These are phyloP conservation scores for Mesorhabditis sp. DNA, from an alignment of 2,888 invertebrate genomes.

Conservation along the genomic window DNA sequence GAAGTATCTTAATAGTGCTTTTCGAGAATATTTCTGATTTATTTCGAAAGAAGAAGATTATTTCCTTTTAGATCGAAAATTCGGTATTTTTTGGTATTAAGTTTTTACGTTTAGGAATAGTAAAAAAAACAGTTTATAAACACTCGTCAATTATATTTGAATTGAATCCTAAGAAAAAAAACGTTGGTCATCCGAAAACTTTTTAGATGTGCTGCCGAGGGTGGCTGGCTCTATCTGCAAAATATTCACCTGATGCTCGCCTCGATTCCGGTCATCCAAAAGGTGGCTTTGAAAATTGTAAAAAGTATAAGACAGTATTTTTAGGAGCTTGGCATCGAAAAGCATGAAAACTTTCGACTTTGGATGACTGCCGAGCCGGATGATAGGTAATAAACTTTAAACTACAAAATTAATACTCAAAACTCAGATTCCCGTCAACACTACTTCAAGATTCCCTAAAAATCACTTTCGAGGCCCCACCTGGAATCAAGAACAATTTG, in stretches of 20 bases:
- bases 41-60: no score
- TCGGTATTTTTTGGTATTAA: no score
- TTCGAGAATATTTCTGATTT: no score
- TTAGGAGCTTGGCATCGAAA: conserved; percentile 64
- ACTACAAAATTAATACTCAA: background rate
- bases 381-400: conserved; percentile 57
- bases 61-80: no score
- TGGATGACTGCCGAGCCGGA: conserved; percentile 85
- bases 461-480: conserved; percentile 66
- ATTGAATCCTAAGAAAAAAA: no score
- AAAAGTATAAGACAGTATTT: conserved; percentile 12
- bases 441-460: conserved; percentile 47
- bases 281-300: conserved; percentile 58
- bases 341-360: conserved; percentile 69
- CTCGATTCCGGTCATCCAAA: conserved; percentile 72
- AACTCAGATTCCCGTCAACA: conserved; percentile 26
- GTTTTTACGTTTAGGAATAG: no score
- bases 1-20: no score
- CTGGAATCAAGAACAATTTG: conserved; percentile 74
- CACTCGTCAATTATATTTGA: no score
- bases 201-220: conserved; percentile 62
- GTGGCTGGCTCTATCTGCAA: conserved; percentile 76
- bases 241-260: conserved; percentile 75
- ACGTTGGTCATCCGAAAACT: no score
- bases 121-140: no score